A percentile compares a stretch with the other conserved stretches of the same genome.
These are phyloP conservation scores for Gymnocephalus cernua DNA, from an alignment of 2,113 vertebrate genomes.

Conservation along the genomic window DNA sequence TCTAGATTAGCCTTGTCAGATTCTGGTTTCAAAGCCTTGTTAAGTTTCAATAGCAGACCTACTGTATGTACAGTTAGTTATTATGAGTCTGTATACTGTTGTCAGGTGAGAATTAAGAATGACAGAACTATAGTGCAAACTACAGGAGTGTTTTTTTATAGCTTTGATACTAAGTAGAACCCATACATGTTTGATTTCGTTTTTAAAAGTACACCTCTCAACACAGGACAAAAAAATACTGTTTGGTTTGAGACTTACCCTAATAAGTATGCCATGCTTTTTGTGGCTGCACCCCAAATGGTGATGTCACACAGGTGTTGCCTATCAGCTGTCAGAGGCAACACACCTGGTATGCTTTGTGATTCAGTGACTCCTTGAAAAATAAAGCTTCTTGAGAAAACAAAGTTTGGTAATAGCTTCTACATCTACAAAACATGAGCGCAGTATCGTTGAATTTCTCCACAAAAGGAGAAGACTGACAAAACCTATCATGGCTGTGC, in stretches of 20 bases:
- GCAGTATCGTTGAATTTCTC: constrained; percentile 20
- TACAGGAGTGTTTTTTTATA: background rate
- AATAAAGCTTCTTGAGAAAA: background rate
- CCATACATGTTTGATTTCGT: rapidly evolving
- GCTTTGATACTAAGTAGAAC: background rate
- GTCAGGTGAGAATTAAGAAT: background rate
- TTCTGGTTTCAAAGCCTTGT: background rate
- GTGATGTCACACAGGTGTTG: constrained; percentile 56
- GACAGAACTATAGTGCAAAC: background rate
- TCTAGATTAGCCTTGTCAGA: background rate
- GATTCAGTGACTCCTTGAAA: background rate
- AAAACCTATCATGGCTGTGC: constrained; percentile 51
- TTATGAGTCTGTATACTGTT: background rate
- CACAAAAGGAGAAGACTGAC: constrained; percentile 56
- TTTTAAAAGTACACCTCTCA: background rate
- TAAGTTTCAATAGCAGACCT: background rate
- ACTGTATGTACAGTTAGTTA: background rate
- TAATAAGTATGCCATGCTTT: background rate
- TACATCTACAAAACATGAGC: constrained; percentile 24
- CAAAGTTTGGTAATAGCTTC: constrained; percentile 28
- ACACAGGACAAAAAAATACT: background rate
- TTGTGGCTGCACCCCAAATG: constrained; percentile 10
- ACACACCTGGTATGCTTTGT: constrained; percentile 27
- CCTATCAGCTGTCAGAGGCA: constrained; percentile 14
- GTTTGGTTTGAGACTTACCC: background rate